Base-by-base conservation (phyloP, 2,888 invertebrate species). In the Nematopogon swammerdamellus region DNA sequence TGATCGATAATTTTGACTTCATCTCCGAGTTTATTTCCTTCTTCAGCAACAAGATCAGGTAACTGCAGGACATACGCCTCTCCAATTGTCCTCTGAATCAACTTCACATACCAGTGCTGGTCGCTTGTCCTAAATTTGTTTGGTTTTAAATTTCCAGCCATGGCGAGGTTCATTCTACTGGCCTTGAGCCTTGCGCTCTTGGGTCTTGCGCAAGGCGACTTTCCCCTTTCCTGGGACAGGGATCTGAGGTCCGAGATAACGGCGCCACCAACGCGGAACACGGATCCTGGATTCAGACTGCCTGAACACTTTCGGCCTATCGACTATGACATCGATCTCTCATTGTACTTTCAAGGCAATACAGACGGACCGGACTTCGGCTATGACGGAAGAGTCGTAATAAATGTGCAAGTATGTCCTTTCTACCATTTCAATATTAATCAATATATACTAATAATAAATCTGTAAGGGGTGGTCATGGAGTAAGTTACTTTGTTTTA, bases 321-420 rank as follows among this genome's bases (percentile, higher is more conserved):
- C 8, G 67, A 69, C 19, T 79, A 77, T 48, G 72, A 79, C 46
- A 67, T 79, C 45, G 63, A 63, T 45, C 66, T 79, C 4, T 72
- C 77, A 54, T 58, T 79, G 1, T 75, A 61, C 52, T 79, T 79
- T 30, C 62, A 61, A 50, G 77, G 75, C 51, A 62, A 65, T 42
- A 56, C 59, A 2, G 67, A 71, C 5, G 65, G 60, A 11, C 70
- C 45, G 11, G 46, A 72, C 0, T 79, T 62, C 47, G 73, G 68
- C 55, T 79, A 66, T 54, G 72, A 75, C 56, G 79, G 79, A 25
- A 59, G 52, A 18, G 72, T 64, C 45, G 55, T 57, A 43, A 71
- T 77, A 45, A 54, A 62, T 44, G 63, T 79, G 52, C 63, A 72
- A 63, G 79, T 79, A 58, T 52, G 60, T 53, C 11, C 14, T 19